A percentile compares a stretch with the other conserved stretches of the same genome.
Conservation (phyloP, 2,113 vertebrate species). For the Platichthys flesus region DNA sequence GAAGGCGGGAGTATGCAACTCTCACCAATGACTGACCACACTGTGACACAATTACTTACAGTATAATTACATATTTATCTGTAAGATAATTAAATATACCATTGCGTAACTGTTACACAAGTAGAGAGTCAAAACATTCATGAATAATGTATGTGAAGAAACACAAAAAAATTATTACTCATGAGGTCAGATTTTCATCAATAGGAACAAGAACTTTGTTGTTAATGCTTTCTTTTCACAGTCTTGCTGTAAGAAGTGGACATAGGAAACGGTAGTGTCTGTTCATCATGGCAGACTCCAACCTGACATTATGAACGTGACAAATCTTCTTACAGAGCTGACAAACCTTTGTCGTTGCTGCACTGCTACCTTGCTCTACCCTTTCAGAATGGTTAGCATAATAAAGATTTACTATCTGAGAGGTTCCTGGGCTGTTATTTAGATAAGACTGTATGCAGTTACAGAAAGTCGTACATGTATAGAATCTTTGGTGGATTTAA, state of each 20-base stretch:
- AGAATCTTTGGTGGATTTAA: constrained; percentile 4
- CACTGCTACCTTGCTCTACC: constrained; percentile 1
- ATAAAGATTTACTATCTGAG: constrained; percentile 29
- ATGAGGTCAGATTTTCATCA: background rate
- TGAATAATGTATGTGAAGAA: too few species aligned
- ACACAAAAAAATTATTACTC: background rate
- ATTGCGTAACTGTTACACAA: background rate
- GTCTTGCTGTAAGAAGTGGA: background rate
- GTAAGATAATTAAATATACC: background rate
- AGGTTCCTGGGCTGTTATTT: background rate
- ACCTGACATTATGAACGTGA: constrained; percentile 11
- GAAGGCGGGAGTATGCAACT: background rate
- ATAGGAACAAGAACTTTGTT: background rate
- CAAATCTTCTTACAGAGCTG: constrained; percentile 34
- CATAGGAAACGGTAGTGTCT: background rate
- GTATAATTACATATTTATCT: background rate
- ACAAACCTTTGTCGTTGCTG: constrained; percentile 17
- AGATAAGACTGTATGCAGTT: background rate
- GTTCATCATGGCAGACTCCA: background rate
- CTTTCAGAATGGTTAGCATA: constrained; percentile 33
- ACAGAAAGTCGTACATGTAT: background rate
- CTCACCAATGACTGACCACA: too few species aligned
- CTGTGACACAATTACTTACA: background rate
- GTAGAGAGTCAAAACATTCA: too few species aligned
- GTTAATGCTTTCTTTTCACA: background rate